These are phyloP conservation scores for Caenorhabditis briggsae DNA, from an alignment of 1,140 invertebrate species.

Conservation along the genomic window DNA sequence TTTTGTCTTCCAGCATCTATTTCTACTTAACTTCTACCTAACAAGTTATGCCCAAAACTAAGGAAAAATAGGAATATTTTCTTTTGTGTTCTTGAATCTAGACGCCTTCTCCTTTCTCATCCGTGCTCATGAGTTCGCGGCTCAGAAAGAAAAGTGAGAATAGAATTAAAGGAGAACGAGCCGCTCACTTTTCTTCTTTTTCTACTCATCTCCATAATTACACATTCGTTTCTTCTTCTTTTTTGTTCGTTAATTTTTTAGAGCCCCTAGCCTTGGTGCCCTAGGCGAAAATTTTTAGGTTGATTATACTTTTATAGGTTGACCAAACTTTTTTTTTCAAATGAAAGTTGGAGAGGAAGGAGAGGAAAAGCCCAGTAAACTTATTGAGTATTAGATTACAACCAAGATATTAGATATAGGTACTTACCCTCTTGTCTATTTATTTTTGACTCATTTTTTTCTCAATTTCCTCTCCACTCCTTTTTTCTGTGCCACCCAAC, in stretches of 20 bases:
- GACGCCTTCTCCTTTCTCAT: background rate
- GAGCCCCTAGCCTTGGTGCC: background rate
- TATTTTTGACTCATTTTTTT: background rate
- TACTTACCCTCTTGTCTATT: background rate
- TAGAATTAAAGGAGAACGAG: background rate
- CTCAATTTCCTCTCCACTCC: background rate
- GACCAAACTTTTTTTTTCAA: background rate
- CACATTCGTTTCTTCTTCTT: background rate
- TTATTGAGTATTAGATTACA: background rate
- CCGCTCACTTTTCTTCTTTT: background rate
- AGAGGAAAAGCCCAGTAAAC: background rate
- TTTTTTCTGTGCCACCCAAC: constrained; percentile 8
- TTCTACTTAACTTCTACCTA: too few relatives aligned
- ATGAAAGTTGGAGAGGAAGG: background rate
- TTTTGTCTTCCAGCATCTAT: too few relatives aligned
- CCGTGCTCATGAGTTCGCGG: background rate
- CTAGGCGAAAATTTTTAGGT: background rate
- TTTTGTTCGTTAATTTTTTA: too few relatives aligned
- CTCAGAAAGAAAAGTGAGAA: background rate
- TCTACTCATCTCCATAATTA: constrained; percentile 20
- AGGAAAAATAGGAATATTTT: background rate
- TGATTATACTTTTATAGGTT: background rate
- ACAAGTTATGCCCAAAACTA: too few relatives aligned
- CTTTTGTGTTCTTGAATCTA: background rate
- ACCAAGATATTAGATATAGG: background rate